phyloP scores from a whole-genome alignment of 2,888 invertebrate genomes.

The Hetaerina titia region DNA sequence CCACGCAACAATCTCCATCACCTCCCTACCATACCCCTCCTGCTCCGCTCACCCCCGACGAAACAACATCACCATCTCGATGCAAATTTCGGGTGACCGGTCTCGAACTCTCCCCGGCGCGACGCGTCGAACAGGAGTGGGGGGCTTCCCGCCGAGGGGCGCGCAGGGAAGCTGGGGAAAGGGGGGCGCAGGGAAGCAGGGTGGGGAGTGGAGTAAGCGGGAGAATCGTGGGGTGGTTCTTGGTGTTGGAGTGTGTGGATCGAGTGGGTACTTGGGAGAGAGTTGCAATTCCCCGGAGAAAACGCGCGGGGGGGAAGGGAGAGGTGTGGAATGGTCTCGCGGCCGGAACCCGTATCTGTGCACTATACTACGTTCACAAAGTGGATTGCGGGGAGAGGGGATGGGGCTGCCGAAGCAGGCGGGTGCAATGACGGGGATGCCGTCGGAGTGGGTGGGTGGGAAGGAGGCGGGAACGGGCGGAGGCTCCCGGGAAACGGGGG shows the following conservation, averaged over 20 bases:
- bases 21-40: neutral
- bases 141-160: neutral
- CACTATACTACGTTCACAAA: neutral
- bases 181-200: neutral
- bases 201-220: neutral
- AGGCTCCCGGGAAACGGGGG: neutral
- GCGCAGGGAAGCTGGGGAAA: neutral
- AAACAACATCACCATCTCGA: slow-evolving; percentile 34
- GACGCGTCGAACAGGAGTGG: neutral
- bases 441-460: neutral
- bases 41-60: neutral
- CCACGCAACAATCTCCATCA: slow-evolving; percentile 11
- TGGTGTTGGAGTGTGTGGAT: too few species aligned
- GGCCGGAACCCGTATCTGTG: slow-evolving; percentile 5
- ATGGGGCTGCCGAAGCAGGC: too few species aligned
- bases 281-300: slow-evolving; percentile 5
- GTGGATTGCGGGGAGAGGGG: neutral
- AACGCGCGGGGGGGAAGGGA: neutral
- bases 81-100: slow-evolving; percentile 47
- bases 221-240: neutral
- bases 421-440: neutral
- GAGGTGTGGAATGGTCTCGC: neutral
- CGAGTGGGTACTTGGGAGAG: neutral
- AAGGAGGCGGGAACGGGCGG: too few species aligned
- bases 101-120: neutral